A percentile compares a stretch with the other conserved stretches of the same genome.
Evolutionary conservation across 2,113 vertebrate species (phyloP).

Genomic region (Sula dactylatra): DNA sequence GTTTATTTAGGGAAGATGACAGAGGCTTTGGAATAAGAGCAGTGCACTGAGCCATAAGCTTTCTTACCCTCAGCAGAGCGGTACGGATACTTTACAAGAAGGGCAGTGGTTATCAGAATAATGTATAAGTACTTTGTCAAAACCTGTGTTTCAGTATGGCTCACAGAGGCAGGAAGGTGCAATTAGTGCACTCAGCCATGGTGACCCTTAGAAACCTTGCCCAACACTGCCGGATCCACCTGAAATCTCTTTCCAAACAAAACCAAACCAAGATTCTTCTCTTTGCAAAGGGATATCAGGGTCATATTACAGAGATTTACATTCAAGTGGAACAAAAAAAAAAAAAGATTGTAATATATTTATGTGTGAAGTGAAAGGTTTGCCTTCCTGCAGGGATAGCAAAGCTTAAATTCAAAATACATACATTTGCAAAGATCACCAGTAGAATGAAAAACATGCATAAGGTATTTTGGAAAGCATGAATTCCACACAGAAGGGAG

Average conservation of each 20-base stretch:
- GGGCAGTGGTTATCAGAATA: neutral
- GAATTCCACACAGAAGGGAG: neutral
- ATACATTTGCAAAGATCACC: neutral
- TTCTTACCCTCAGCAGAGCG: neutral
- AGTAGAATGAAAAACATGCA: neutral
- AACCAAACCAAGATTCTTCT: conserved; percentile 8
- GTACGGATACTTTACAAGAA: neutral
- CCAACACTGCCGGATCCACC: conserved; percentile 17
- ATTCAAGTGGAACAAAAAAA: neutral
- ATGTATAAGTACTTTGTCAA: conserved; percentile 2
- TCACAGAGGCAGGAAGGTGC: conserved; percentile 44
- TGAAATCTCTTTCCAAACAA: conserved; percentile 56
- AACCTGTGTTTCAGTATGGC: neutral
- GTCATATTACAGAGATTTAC: neutral
- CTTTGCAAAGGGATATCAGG: neutral
- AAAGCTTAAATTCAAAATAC: neutral
- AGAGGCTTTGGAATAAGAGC: neutral
- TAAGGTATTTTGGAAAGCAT: neutral
- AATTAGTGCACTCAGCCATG: neutral
- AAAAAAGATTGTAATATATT: neutral
- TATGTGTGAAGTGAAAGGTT: neutral
- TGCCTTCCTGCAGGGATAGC: neutral
- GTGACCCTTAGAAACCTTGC: conserved; percentile 9
- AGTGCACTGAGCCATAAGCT: conserved; percentile 11
- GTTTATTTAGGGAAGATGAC: conserved; percentile 18